Conservation (phyloP, 2,888 invertebrate genomes). For the Apamea epomidion region DNA sequence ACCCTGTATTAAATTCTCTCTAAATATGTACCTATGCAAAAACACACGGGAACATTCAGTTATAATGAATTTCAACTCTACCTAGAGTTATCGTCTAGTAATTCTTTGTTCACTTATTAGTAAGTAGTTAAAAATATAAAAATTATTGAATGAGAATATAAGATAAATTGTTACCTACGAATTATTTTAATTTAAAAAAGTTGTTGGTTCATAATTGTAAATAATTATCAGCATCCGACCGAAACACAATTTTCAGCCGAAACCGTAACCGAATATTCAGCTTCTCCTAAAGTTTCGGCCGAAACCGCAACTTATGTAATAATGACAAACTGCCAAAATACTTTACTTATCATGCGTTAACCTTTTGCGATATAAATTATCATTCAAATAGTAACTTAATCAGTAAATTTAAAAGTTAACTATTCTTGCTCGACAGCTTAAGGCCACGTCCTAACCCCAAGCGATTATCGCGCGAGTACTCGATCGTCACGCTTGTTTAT, state of each 20-base stretch:
- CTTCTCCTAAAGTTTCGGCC: background rate
- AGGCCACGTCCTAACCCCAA: background rate
- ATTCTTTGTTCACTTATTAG: slow-evolving; percentile 43
- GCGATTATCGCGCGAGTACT: no score
- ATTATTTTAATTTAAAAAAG: background rate
- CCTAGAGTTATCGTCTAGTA: slow-evolving; percentile 6
- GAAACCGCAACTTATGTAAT: background rate
- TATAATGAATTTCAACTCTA: slow-evolving; percentile 23
- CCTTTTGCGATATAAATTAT: background rate
- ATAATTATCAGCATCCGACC: background rate
- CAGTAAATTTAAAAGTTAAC: slow-evolving; percentile 2
- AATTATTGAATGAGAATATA: slow-evolving; percentile 2
- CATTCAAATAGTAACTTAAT: background rate
- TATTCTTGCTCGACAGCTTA: background rate
- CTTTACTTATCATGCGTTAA: background rate
- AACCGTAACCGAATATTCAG: background rate
- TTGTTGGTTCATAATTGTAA: background rate
- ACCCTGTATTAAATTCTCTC: slow-evolving; percentile 36
- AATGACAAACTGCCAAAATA: background rate
- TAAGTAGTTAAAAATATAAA: slow-evolving; percentile 11
- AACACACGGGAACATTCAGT: slow-evolving; percentile 19
- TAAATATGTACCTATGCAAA: slow-evolving; percentile 34
- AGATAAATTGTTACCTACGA: slow-evolving; percentile 13
- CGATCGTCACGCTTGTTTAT: background rate
- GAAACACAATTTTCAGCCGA: background rate